Percentiles rank a stretch among this genome's conserved stretches.
Evolutionary conservation across 92 coral and sea anemone species (phyloP).

Genomic region (Porites evermanni): DNA sequence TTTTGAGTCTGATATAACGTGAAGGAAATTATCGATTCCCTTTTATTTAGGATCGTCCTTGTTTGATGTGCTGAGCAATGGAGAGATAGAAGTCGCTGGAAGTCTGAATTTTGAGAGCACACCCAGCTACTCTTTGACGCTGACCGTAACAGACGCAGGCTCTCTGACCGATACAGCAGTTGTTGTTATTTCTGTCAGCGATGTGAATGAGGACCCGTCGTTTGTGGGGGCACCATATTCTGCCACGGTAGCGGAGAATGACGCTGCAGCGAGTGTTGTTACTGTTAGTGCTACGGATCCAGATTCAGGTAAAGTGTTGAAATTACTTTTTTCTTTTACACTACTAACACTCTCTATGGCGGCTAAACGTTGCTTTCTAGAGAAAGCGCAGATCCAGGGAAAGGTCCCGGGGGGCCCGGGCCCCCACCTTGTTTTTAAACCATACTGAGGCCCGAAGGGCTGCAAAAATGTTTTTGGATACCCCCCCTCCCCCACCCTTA

Average conservation of each 20-base stretch:
- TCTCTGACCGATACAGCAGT: conserved; percentile 43
- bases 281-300: conserved; percentile 65
- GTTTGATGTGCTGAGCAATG: conserved; percentile 56
- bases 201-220: conserved; percentile 57
- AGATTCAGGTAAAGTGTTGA: conserved; percentile 50
- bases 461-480: no score
- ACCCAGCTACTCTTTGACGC: conserved; percentile 59
- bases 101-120: conserved; percentile 69
- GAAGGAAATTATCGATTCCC: neutral
- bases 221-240: conserved; percentile 66
- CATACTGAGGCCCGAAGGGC: no score
- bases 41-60: conserved; percentile 46
- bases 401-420: no score
- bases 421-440: no score
- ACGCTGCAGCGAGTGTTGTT: conserved; percentile 67
- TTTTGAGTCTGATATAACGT: no score
- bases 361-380: neutral
- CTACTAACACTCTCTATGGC: no score
- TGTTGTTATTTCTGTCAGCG: conserved; percentile 48
- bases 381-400: no score
- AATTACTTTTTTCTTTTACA: neutral
- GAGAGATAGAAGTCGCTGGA: conserved; percentile 62
- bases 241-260: conserved; percentile 64
- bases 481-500: no score
- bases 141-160: conserved; percentile 65